Percentiles rank a stretch among this genome's conserved stretches.
These are phyloP conservation scores for Gryllus bimaculatus DNA, from an alignment of 1,140 invertebrate species.

Conservation along the genomic window DNA sequence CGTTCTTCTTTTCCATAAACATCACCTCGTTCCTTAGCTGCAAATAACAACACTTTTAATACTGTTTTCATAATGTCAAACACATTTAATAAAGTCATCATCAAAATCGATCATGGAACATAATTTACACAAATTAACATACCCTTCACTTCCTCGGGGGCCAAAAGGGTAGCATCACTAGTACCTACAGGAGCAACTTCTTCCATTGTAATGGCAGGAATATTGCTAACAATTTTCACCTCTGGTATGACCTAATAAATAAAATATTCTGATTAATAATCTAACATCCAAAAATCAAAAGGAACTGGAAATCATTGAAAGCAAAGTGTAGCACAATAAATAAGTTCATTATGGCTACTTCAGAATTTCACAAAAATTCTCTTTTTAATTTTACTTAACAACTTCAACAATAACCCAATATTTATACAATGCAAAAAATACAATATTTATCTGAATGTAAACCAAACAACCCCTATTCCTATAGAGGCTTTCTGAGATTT, in stretches of 20 bases:
- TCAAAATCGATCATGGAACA: not conserved
- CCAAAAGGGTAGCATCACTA: conserved; percentile 75
- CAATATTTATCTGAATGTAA: no score
- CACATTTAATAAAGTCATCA: not conserved
- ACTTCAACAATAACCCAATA: no score
- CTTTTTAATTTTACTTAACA: no score
- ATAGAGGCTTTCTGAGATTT: no score
- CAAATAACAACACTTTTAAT: not conserved
- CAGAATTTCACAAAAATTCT: no score
- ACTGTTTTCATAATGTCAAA: not conserved
- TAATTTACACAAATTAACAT: conserved; percentile 7
- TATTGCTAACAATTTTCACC: conserved; percentile 81
- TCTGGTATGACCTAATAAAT: conserved; percentile 62
- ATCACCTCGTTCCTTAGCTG: conserved; percentile 65
- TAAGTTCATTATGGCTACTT: no score
- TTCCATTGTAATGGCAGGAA: conserved; percentile 87
- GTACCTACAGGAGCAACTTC: conserved; percentile 85
- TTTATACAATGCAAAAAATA: no score
- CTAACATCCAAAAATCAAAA: no score
- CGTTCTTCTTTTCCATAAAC: conserved; percentile 71
- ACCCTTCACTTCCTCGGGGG: conserved; percentile 89
- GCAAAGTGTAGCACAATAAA: no score
- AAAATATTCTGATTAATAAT: conserved; percentile 17
- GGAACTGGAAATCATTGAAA: no score
- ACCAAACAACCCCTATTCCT: no score